phyloP scores from a whole-genome alignment of 1,140 invertebrate genomes.

The Portunus trituberculatus region DNA sequence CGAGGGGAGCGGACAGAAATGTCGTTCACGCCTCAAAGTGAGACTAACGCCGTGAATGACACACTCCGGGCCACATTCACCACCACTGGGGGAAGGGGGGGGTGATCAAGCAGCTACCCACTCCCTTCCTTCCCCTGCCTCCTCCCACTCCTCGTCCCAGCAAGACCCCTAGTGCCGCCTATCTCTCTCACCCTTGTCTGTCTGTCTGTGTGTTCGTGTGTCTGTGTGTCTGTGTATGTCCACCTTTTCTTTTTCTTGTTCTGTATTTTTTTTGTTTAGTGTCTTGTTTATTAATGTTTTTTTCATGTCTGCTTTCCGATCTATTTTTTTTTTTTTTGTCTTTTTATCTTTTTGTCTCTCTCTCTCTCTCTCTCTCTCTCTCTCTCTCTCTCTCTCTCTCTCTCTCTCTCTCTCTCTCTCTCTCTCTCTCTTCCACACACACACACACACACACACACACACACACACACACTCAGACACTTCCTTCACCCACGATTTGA shows the following conservation, averaged over 20 bases:
- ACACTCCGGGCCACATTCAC: neutral
- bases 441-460: neutral
- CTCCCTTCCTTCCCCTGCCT: neutral
- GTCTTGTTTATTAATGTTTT: neutral
- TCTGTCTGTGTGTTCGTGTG: neutral
- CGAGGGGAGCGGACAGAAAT: slow-evolving; percentile 16
- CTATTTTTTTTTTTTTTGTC: neutral
- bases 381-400: neutral
- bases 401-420: neutral
- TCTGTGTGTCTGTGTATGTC: neutral
- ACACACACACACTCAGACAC: neutral
- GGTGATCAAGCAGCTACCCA: neutral
- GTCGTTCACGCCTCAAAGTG: slow-evolving; percentile 10
- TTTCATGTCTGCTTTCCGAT: neutral
- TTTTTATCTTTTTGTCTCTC: neutral
- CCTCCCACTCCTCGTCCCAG: neutral
- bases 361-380: slow-evolving; percentile 38
- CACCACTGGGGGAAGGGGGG: neutral
- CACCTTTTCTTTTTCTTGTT: neutral
- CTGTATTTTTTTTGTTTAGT: neutral
- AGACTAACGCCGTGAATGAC: neutral
- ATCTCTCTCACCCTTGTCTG: neutral
- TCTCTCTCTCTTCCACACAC: neutral
- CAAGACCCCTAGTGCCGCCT: neutral
- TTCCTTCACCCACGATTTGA: neutral